phyloP scores from a whole-genome alignment of 2,113 vertebrate genomes.

The Fukomys damarensis region DNA sequence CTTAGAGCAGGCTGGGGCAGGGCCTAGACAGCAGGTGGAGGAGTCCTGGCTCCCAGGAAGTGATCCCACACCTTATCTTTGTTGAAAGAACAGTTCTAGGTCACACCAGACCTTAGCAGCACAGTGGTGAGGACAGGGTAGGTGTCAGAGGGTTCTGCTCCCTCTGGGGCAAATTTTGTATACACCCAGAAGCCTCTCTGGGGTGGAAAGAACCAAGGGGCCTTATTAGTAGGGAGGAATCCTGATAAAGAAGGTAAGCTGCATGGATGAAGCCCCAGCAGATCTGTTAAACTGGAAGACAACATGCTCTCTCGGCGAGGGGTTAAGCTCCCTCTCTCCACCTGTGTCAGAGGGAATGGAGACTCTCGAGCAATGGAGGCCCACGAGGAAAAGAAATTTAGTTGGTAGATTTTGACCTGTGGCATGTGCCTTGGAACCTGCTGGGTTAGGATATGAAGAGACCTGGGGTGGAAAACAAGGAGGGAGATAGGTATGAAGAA shows the following conservation, averaged over 20 bases:
- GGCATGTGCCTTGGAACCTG: not conserved
- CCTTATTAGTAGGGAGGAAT: not conserved
- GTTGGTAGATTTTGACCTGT: not conserved
- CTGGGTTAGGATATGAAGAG: not conserved
- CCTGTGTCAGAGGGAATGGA: not conserved
- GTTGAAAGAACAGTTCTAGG: not conserved
- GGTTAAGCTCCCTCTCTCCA: not conserved
- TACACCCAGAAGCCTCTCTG: not conserved
- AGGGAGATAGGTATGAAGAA: accelerated
- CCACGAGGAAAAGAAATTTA: not conserved
- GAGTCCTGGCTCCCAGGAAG: too few relatives aligned
- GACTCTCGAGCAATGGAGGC: not conserved
- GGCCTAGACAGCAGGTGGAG: not conserved
- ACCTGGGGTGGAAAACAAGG: not conserved
- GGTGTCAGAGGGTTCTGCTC: not conserved
- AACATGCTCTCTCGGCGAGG: not conserved
- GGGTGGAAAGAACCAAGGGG: not conserved
- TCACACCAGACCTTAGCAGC: not conserved
- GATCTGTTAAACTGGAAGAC: not conserved
- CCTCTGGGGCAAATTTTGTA: too few relatives aligned
- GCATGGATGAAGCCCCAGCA: not conserved
- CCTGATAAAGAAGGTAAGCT: not conserved
- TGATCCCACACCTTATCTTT: not conserved
- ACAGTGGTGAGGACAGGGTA: not conserved
- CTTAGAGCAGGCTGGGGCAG: not conserved